phyloP scores from a whole-genome alignment of 2,113 vertebrate species.

The Caranx ignobilis region DNA sequence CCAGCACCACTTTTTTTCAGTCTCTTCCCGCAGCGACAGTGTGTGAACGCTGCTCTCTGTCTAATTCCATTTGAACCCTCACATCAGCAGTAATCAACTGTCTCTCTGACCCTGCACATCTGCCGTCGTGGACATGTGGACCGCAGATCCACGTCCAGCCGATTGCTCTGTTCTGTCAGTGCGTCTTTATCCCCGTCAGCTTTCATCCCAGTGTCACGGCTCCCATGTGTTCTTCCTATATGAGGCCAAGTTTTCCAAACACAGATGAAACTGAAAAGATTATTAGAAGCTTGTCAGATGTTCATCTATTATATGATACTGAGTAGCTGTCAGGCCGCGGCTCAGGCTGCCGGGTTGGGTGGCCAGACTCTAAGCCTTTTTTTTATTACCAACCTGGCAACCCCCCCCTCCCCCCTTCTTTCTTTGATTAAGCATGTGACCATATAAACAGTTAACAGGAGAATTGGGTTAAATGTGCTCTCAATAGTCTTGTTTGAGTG shows the following conservation, averaged over 20 bases:
- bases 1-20: background rate
- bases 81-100: background rate
- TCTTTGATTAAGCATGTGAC: background rate
- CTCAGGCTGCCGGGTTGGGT: background rate
- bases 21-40: slow-evolving; percentile 4
- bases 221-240: background rate
- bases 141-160: slow-evolving; percentile 11
- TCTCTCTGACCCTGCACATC: slow-evolving; percentile 27
- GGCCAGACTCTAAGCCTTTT: background rate
- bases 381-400: background rate
- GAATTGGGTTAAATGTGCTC: slow-evolving; percentile 24
- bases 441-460: slow-evolving; percentile 3
- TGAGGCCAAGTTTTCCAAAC: background rate
- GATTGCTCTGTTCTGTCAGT: slow-evolving; percentile 5
- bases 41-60: background rate
- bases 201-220: background rate
- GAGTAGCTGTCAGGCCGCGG: background rate
- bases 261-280: background rate
- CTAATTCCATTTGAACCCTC: background rate
- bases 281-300: background rate
- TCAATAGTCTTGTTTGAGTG: slow-evolving; percentile 9
- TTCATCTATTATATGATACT: background rate
- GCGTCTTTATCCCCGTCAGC: background rate
- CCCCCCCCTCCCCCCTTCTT: background rate
- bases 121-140: slow-evolving; percentile 2